Conservation (phyloP, 2,113 vertebrate species). For the Rhabdornis inornatus region DNA sequence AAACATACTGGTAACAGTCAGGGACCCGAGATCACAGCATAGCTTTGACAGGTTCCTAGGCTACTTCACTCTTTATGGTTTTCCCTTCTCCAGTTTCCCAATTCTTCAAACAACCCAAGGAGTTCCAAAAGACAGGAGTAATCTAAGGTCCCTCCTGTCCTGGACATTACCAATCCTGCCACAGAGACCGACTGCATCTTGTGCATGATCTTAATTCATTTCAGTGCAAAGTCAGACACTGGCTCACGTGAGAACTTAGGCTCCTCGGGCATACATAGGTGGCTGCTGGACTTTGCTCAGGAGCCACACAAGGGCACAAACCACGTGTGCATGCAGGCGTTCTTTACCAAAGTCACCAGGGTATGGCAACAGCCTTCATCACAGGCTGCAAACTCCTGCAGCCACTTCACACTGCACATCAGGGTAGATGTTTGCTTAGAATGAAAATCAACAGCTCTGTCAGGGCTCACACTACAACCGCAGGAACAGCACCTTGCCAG, state of each 20-base stretch:
- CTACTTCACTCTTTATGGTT: background rate
- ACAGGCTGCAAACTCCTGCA: background rate
- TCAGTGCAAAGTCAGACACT: background rate
- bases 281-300: background rate
- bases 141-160: background rate
- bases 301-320: background rate
- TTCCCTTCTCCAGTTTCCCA: background rate
- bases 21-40: background rate
- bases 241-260: background rate
- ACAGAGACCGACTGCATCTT: background rate
- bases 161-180: background rate
- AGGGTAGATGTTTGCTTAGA: background rate
- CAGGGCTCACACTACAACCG: background rate
- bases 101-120: background rate
- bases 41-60: background rate
- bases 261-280: background rate
- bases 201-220: background rate
- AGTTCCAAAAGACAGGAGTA: background rate
- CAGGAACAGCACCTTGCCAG: background rate
- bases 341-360: background rate
- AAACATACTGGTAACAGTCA: background rate
- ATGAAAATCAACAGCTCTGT: background rate
- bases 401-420: background rate
- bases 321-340: accelerated
- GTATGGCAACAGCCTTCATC: background rate